These are phyloP conservation scores for Oedothorax gibbosus DNA, from an alignment of 1,140 invertebrate species.

Conservation along the genomic window DNA sequence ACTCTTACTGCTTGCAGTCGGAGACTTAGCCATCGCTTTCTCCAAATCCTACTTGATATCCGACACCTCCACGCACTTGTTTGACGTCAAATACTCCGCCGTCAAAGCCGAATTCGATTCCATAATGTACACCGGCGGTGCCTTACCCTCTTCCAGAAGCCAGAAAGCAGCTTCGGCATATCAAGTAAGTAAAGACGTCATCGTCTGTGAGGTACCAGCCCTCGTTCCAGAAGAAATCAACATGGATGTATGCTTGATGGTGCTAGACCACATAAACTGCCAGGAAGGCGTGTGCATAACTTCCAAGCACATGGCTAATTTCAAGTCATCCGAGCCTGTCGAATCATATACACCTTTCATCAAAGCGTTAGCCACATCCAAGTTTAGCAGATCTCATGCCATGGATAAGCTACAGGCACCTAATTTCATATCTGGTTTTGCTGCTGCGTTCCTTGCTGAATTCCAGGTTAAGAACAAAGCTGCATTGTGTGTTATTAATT, in stretches of 20 bases:
- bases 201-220: slow-evolving; percentile 5
- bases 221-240: slow-evolving; percentile 8
- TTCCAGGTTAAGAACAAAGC: slow-evolving; percentile 37
- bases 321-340: neutral
- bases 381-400: neutral
- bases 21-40: neutral
- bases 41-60: slow-evolving; percentile 2
- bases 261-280: neutral
- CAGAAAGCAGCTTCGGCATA: neutral
- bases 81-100: neutral
- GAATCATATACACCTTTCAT: neutral
- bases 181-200: neutral
- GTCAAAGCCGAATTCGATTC: neutral
- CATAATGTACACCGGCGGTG: neutral
- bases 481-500: slow-evolving; percentile 34
- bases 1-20: slow-evolving; percentile 7
- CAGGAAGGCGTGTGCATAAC: slow-evolving; percentile 1
- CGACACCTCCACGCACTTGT: neutral
- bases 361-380: slow-evolving; percentile 1
- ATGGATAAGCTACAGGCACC: slow-evolving; percentile 4
- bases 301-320: neutral
- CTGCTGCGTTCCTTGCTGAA: slow-evolving; percentile 12
- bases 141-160: neutral
- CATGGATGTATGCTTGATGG: neutral
- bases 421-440: slow-evolving; percentile 25